Evolutionary conservation across 2,113 vertebrate species (phyloP).

Genomic region (Syngnathoides biaculeatus): DNA sequence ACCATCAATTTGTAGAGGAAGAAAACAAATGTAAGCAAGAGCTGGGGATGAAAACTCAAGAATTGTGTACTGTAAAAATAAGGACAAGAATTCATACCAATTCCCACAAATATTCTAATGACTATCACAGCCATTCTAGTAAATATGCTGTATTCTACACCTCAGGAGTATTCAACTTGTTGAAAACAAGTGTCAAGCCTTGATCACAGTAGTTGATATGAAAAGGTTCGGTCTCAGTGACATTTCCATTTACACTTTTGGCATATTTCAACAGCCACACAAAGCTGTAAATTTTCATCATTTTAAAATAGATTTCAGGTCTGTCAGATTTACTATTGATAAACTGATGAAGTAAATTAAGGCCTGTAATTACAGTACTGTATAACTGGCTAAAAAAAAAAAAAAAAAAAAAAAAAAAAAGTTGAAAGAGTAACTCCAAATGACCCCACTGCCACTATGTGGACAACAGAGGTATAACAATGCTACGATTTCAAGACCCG

Average conservation of each 20-base stretch:
- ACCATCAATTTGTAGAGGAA: background rate
- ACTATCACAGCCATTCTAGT: background rate
- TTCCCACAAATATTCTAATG: background rate
- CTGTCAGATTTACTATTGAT: background rate
- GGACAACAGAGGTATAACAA: slow-evolving; percentile 35
- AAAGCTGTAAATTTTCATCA: background rate
- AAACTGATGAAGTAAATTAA: background rate
- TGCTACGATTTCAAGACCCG: no score
- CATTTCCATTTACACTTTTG: background rate
- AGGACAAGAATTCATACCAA: no score
- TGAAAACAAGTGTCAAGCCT: no score
- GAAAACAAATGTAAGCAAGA: background rate
- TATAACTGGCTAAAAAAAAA: background rate
- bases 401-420: no score
- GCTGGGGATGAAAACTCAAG: background rate
- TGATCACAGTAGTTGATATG: background rate
- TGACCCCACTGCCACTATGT: slow-evolving; percentile 33
- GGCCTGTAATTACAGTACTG: background rate
- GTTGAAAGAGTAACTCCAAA: background rate
- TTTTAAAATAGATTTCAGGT: background rate
- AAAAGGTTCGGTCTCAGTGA: background rate
- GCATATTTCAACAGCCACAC: background rate
- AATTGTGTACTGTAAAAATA: background rate
- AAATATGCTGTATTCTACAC: no score
- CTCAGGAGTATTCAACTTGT: no score